phyloP scores from a whole-genome alignment of 2,113 vertebrate genomes.

The Platycercus adscitus region DNA sequence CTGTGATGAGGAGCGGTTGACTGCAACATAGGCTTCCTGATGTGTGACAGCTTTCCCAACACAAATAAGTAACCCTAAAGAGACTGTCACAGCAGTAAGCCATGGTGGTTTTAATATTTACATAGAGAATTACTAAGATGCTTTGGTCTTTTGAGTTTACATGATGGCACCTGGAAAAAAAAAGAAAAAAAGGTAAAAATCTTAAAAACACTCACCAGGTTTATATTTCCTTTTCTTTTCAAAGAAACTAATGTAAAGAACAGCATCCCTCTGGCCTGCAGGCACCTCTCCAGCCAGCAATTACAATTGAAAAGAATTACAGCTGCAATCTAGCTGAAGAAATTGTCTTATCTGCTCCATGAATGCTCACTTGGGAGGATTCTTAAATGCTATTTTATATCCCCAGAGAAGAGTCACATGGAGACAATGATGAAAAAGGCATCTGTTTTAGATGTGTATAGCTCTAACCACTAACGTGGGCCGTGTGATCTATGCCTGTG shows the following conservation, averaged over 20 bases:
- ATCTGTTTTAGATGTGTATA: conserved; percentile 48
- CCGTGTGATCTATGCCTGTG: conserved; percentile 37
- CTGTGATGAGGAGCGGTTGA: background rate
- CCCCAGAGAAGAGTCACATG: conserved; percentile 40
- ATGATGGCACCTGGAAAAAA: background rate
- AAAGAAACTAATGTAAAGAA: conserved; percentile 51
- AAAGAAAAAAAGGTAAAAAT: background rate
- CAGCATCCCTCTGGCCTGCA: conserved; percentile 56
- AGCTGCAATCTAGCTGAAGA: conserved; percentile 70
- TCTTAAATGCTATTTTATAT: conserved; percentile 61
- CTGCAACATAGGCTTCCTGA: background rate
- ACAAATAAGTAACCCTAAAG: background rate
- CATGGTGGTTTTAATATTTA: rapidly evolving
- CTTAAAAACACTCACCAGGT: background rate
- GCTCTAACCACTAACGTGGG: conserved; percentile 17
- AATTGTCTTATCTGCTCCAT: conserved; percentile 67
- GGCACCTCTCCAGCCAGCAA: conserved; percentile 62
- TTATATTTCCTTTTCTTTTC: conserved; percentile 49
- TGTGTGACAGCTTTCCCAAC: background rate
- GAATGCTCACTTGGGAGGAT: conserved; percentile 61
- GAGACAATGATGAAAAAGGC: conserved; percentile 68
- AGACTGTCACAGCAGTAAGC: background rate
- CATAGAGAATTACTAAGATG: background rate
- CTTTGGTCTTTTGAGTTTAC: background rate
- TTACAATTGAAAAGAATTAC: conserved; percentile 72